These are phyloP conservation scores for Xenus cinereus DNA, from an alignment of 2,113 vertebrate genomes.

Conservation along the genomic window DNA sequence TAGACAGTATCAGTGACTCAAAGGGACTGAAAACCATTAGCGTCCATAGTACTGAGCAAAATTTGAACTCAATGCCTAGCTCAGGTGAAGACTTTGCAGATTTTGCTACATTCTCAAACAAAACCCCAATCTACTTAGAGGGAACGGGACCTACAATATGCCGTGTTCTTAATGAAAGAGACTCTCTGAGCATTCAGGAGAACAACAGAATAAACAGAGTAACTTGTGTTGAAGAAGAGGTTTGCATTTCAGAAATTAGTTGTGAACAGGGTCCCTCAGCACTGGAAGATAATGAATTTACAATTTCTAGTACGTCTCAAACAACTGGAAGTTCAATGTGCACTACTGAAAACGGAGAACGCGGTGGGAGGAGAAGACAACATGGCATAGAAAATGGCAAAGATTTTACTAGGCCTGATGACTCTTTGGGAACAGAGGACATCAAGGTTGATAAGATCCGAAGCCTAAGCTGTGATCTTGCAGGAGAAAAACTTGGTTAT, in stretches of 20 bases:
- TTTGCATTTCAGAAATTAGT: conserved; percentile 61
- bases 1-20: conserved; percentile 64
- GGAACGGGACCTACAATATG: conserved; percentile 47
- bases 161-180: conserved; percentile 49
- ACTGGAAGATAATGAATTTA: conserved; percentile 56
- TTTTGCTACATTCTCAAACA: conserved; percentile 85
- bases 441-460: not conserved
- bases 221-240: conserved; percentile 8
- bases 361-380: conserved; percentile 8
- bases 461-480: conserved; percentile 38
- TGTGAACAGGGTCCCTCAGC: conserved; percentile 47
- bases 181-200: conserved; percentile 56
- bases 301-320: conserved; percentile 9
- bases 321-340: conserved; percentile 63
- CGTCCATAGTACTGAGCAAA: conserved; percentile 63
- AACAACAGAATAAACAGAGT: conserved; percentile 73
- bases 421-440: conserved; percentile 35
- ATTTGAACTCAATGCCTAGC: conserved; percentile 61
- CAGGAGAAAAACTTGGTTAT: conserved; percentile 28
- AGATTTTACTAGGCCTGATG: conserved; percentile 27
- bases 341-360: conserved; percentile 61
- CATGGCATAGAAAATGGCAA: conserved; percentile 17
- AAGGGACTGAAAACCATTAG: conserved; percentile 66
- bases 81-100: conserved; percentile 85
- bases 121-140: conserved; percentile 59